phyloP scores from a whole-genome alignment of 2,797 vertebrate species.

The Lycodopsis pacificus region DNA sequence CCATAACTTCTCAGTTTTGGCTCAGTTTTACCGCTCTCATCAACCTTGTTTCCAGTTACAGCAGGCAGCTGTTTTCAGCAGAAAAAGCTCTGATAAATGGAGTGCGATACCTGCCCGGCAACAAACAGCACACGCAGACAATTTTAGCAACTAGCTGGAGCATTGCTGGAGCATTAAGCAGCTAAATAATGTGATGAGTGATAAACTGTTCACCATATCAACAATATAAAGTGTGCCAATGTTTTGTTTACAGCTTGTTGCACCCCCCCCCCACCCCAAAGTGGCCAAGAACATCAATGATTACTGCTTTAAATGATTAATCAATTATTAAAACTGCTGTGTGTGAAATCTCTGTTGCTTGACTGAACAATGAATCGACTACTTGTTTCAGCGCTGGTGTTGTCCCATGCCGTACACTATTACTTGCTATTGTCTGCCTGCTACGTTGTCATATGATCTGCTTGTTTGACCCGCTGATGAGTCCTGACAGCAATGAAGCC shows the following conservation, averaged over 20 bases:
- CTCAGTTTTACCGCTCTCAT: background rate
- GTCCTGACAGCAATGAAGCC: conserved; percentile 30
- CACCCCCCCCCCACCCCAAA: background rate
- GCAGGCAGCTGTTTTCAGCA: background rate
- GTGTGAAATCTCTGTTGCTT: background rate
- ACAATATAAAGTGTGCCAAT: background rate
- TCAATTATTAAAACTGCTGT: background rate
- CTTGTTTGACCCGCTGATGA: conserved; percentile 58
- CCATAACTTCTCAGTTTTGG: background rate
- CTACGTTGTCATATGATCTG: conserved; percentile 14
- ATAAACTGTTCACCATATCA: background rate
- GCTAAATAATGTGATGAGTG: background rate
- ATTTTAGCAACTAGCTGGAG: background rate
- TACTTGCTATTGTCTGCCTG: background rate
- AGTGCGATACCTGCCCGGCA: background rate
- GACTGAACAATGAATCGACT: background rate
- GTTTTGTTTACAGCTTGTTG: background rate
- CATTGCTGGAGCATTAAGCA: background rate
- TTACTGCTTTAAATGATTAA: background rate
- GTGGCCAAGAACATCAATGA: background rate
- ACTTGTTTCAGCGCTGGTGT: background rate
- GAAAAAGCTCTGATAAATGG: background rate
- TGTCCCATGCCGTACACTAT: background rate
- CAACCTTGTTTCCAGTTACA: background rate
- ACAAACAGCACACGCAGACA: background rate